phyloP scores from a whole-genome alignment of 2,113 vertebrate species.

The Casuarius casuarius region DNA sequence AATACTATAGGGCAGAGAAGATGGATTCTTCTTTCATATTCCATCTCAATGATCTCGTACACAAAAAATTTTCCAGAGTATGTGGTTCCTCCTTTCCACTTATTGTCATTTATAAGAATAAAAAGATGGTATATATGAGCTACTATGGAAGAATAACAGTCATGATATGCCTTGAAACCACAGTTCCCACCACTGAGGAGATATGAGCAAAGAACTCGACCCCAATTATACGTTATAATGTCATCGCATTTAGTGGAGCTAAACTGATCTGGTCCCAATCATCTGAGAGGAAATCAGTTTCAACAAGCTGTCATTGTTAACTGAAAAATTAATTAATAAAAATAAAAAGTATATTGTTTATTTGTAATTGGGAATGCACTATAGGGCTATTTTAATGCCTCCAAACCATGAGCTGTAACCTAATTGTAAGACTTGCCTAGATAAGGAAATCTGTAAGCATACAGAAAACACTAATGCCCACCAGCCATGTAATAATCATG shows the following conservation, averaged over 20 bases:
- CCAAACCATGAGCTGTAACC: neutral
- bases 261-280: neutral
- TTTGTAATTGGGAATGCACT: neutral
- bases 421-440: constrained; percentile 35
- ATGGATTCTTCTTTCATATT: neutral
- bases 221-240: neutral
- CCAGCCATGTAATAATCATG: constrained; percentile 31
- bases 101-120: neutral
- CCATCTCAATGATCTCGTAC: neutral
- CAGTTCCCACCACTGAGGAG: neutral
- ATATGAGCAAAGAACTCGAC: neutral
- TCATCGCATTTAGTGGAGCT: neutral
- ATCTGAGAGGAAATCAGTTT: neutral
- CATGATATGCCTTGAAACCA: neutral
- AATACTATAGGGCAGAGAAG: neutral
- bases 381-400: neutral
- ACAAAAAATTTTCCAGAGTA: neutral
- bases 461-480: constrained; percentile 31
- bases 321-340: neutral
- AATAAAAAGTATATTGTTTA: neutral
- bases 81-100: neutral
- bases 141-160: neutral
- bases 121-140: neutral
- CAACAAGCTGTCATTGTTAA: neutral
- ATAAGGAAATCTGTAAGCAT: constrained; percentile 37